Evolutionary conservation across 2,888 invertebrate genomes (phyloP).

Genomic region (Platerodrilus igneus): DNA sequence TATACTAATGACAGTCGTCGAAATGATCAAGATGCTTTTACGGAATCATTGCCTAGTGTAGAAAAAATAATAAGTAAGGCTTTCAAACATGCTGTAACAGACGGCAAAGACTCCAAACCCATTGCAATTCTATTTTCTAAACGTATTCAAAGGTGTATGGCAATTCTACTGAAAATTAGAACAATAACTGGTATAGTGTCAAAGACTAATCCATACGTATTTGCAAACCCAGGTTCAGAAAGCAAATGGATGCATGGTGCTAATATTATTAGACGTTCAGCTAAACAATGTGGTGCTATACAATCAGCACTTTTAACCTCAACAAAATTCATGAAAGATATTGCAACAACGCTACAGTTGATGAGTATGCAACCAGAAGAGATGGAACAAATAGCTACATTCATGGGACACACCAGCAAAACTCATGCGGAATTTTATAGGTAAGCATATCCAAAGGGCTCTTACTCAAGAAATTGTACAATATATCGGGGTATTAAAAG

Average conservation of each 20-base stretch:
- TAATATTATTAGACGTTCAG: conserved; percentile 11
- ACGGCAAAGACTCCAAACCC: conserved; percentile 26
- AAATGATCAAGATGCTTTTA: conserved; percentile 20
- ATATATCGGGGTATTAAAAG: too few species aligned
- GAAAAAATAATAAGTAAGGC: conserved; percentile 18
- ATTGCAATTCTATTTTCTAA: conserved; percentile 26
- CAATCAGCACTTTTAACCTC: conserved; percentile 13
- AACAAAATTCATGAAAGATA: conserved; percentile 19
- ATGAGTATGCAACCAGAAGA: conserved; percentile 24
- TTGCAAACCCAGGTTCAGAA: conserved; percentile 17
- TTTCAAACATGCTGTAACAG: conserved; percentile 26
- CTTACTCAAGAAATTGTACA: too few species aligned
- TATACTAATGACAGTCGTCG: conserved; percentile 8
- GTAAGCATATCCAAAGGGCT: too few species aligned
- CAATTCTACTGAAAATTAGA: conserved; percentile 7
- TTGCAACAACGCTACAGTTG: conserved; percentile 28
- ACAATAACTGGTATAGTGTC: conserved; percentile 7
- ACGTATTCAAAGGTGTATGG: conserved; percentile 18
- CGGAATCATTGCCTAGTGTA: conserved; percentile 14
- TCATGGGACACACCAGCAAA: conserved; percentile 32
- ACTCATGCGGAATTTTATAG: conserved; percentile 26
- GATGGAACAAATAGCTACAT: conserved; percentile 29
- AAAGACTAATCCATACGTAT: conserved; percentile 14
- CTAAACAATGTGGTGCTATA: conserved; percentile 13
- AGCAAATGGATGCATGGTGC: conserved; percentile 17